A percentile compares a stretch with the other conserved stretches of the same genome.
Conservation (phyloP, 2,888 invertebrate species). For the Caenorhabditis imperialis region DNA sequence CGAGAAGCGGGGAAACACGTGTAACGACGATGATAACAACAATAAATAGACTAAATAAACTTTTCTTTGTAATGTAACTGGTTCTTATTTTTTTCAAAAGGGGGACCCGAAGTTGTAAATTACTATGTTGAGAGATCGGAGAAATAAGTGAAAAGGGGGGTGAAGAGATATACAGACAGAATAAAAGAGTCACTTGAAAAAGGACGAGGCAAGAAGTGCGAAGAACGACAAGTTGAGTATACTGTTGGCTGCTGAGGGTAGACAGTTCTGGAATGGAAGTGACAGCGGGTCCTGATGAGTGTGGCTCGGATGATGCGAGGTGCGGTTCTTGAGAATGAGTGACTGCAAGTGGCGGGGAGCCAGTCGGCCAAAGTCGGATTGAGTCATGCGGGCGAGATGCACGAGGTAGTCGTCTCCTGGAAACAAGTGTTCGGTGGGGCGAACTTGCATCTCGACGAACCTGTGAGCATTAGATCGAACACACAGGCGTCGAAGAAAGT, state of each 20-base stretch:
- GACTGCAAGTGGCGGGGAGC: slow-evolving; percentile 43
- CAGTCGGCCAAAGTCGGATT: slow-evolving; percentile 60
- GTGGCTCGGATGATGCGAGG: too few relatives aligned
- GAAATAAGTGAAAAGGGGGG: too few relatives aligned
- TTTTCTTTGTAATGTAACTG: neutral
- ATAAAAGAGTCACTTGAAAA: too few relatives aligned
- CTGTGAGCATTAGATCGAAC: slow-evolving; percentile 82
- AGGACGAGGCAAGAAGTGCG: too few relatives aligned
- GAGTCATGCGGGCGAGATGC: slow-evolving; percentile 54
- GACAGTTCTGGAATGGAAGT: too few relatives aligned
- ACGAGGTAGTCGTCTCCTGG: slow-evolving; percentile 59
- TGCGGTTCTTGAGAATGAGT: slow-evolving; percentile 22
- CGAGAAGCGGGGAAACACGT: slow-evolving; percentile 63
- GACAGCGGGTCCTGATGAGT: too few relatives aligned
- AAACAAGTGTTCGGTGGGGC: slow-evolving; percentile 71
- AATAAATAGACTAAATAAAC: slow-evolving; percentile 34
- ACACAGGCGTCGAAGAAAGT: slow-evolving; percentile 82
- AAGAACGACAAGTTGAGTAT: too few relatives aligned
- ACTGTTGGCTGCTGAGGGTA: too few relatives aligned
- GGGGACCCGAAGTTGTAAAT: too few relatives aligned
- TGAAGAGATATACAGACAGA: too few relatives aligned
- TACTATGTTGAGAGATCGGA: too few relatives aligned
- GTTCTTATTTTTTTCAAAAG: neutral
- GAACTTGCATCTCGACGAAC: slow-evolving; percentile 21
- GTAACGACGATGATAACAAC: slow-evolving; percentile 54